phyloP scores from a whole-genome alignment of 2,113 vertebrate species.

The Prunella himalayana region DNA sequence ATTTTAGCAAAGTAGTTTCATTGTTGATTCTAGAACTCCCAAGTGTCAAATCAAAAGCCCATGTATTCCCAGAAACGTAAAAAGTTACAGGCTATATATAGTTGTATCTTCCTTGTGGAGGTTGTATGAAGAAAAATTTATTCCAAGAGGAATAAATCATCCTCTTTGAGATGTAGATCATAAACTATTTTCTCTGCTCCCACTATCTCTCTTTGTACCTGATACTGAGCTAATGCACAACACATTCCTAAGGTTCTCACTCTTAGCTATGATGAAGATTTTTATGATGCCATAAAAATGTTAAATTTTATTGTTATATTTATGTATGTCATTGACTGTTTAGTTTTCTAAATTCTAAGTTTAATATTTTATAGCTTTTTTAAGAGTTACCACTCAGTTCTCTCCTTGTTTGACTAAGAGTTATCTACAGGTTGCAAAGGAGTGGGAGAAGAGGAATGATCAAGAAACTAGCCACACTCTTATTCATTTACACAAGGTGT shows the following conservation, averaged over 20 bases:
- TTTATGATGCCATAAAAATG: not conserved
- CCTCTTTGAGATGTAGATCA: not conserved
- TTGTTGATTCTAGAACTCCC: not conserved
- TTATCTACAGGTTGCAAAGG: not conserved
- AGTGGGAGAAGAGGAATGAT: not conserved
- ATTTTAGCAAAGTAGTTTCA: not conserved
- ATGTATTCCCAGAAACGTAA: not conserved
- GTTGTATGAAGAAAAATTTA: not conserved
- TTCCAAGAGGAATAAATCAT: not conserved
- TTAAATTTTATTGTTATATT: not conserved
- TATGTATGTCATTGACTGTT: not conserved
- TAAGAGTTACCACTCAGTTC: not conserved
- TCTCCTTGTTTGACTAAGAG: not conserved
- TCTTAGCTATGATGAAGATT: not conserved
- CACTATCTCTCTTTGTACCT: not conserved
- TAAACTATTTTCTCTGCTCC: not conserved
- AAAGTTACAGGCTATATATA: not conserved
- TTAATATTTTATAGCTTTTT: not conserved
- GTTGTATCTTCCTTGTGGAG: not conserved
- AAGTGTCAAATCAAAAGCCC: not conserved
- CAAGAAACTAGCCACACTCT: not conserved
- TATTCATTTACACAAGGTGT: not conserved
- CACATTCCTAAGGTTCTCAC: not conserved
- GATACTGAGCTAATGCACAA: not conserved
- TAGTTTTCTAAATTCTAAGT: not conserved